A percentile compares a stretch with the other conserved stretches of the same genome.
Evolutionary conservation across 1,140 invertebrate genomes (phyloP).

Genomic region (Trypoxylus dichotomus): DNA sequence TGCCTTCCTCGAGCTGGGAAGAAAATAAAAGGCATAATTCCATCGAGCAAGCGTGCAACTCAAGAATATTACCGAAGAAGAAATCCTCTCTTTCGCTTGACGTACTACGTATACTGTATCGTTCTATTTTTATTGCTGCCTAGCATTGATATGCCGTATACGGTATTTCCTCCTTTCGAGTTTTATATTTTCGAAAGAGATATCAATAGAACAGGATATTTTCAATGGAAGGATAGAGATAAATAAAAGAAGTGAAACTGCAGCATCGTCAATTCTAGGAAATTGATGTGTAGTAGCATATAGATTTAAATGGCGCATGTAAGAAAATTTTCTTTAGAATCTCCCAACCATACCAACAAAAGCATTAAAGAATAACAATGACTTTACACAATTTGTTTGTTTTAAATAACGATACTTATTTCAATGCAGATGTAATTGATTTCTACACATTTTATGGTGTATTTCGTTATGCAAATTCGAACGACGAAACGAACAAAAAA

Average conservation of each 20-base stretch:
- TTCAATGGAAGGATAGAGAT: neutral
- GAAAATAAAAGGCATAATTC: constrained; percentile 9
- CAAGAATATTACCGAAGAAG: neutral
- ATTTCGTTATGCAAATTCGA: too few relatives aligned
- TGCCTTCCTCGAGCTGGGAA: neutral
- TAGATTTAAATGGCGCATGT: too few relatives aligned
- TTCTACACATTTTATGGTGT: too few relatives aligned
- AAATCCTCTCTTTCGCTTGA: neutral
- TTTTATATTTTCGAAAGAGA: neutral
- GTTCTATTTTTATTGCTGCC: constrained; percentile 5
- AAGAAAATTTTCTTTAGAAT: too few relatives aligned
- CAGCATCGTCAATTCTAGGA: neutral
- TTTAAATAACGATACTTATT: too few relatives aligned
- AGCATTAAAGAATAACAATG: too few relatives aligned
- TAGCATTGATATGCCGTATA: too few relatives aligned
- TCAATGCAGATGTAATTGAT: too few relatives aligned
- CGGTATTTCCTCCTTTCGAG: neutral
- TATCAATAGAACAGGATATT: neutral
- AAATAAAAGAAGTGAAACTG: neutral
- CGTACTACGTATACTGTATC: neutral
- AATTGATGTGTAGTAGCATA: too few relatives aligned
- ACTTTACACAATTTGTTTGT: too few relatives aligned
- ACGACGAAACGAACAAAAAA: too few relatives aligned
- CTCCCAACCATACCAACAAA: too few relatives aligned
- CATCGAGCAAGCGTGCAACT: neutral